Conservation (phyloP, 2,797 vertebrate species). For the Morus bassanus region DNA sequence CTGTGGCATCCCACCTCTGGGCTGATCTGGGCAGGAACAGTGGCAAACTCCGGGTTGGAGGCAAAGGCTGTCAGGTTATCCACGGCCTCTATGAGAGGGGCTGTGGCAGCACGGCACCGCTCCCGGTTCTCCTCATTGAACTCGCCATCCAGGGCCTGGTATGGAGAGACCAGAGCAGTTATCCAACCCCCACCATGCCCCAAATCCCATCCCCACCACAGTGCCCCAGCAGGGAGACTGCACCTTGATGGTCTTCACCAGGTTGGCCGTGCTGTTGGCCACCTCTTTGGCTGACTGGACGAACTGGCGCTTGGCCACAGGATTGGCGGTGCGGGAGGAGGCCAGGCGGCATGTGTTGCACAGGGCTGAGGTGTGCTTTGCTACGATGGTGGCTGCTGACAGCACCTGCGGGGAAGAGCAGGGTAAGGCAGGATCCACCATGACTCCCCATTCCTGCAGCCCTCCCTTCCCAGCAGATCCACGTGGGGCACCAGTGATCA, state of each 20-base stretch:
- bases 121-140: conserved; percentile 94
- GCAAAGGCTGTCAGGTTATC: conserved; percentile 96
- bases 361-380: conserved; percentile 95
- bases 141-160: conserved; percentile 91
- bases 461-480: not conserved
- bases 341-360: conserved; percentile 96
- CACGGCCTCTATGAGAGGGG: conserved; percentile 94
- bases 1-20: conserved; percentile 80
- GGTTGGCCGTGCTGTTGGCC: conserved; percentile 97
- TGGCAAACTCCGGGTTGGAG: conserved; percentile 96
- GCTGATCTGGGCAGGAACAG: conserved; percentile 95
- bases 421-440: not conserved
- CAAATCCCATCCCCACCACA: not conserved
- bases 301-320: conserved; percentile 97
- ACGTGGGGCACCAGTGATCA: not conserved
- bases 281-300: conserved; percentile 98
- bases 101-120: conserved; percentile 89
- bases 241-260: conserved; percentile 99
- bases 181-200: not conserved
- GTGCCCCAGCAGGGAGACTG: fast-evolving
- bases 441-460: fast-evolving
- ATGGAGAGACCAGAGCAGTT: not conserved
- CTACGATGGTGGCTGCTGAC: conserved; percentile 96
- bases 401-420: conserved; percentile 81
- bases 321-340: conserved; percentile 91